phyloP scores from a whole-genome alignment of 2,888 invertebrate species.

The Cheilosia grossa region DNA sequence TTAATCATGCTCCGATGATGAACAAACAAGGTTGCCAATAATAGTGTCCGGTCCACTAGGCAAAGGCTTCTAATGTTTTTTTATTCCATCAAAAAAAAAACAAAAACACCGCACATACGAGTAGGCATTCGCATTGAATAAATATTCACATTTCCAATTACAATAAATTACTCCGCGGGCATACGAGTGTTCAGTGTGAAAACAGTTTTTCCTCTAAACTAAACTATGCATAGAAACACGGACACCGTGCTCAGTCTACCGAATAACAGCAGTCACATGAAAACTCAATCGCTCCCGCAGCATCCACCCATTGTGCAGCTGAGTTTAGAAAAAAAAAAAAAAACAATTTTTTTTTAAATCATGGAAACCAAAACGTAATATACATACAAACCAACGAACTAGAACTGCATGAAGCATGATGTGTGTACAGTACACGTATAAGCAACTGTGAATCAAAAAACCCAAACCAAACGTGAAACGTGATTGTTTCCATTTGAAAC shows the following conservation, averaged over 20 bases:
- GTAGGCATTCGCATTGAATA: neutral
- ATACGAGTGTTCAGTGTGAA: neutral
- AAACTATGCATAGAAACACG: neutral
- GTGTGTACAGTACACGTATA: neutral
- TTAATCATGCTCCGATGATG: too few species aligned
- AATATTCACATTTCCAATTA: slow-evolving; percentile 5
- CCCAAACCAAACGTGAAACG: neutral
- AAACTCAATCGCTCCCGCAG: neutral
- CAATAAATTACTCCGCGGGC: neutral
- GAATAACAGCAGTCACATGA: neutral
- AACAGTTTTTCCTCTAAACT: neutral
- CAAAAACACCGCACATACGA: too few species aligned
- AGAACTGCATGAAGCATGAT: neutral
- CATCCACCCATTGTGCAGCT: neutral
- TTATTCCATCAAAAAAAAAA: too few species aligned
- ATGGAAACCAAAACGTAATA: neutral
- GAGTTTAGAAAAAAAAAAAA: neutral
- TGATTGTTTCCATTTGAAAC: neutral
- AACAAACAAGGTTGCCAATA: too few species aligned
- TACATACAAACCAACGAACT: neutral
- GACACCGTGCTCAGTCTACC: neutral
- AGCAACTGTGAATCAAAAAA: neutral
- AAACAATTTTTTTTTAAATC: neutral
- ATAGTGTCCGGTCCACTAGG: neutral
- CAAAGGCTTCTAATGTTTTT: too few species aligned